Conservation (phyloP, 2,888 invertebrate species). For the Clivina fossor region DNA sequence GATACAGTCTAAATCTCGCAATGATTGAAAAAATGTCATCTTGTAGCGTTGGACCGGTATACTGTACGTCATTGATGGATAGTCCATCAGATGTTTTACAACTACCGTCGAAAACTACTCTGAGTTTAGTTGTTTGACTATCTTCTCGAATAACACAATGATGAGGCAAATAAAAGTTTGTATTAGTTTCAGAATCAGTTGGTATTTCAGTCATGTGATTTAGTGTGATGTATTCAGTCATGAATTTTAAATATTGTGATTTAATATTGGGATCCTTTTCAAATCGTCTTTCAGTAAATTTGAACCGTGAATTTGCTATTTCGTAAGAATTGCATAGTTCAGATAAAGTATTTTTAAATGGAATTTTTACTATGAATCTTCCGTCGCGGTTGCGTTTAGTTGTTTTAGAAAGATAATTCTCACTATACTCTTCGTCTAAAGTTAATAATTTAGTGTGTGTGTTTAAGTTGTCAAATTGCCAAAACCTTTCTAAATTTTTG, state of each 20-base stretch:
- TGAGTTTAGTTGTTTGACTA: too few relatives aligned
- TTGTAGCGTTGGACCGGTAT: too few relatives aligned
- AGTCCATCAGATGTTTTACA: too few relatives aligned
- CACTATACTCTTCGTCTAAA: conserved; percentile 33
- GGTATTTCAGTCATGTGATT: conserved; percentile 39
- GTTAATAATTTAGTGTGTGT: conserved; percentile 16
- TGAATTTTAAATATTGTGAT: conserved; percentile 37
- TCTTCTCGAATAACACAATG: too few relatives aligned
- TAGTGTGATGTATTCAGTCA: conserved; percentile 37
- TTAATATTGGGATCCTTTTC: conserved; percentile 31
- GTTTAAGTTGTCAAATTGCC: conserved; percentile 36
- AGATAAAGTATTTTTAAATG: conserved; percentile 31
- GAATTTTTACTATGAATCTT: conserved; percentile 36
- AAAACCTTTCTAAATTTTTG: conserved; percentile 31
- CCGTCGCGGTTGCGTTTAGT: conserved; percentile 25
- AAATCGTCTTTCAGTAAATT: conserved; percentile 36
- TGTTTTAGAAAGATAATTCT: conserved; percentile 37
- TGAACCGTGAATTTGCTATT: conserved; percentile 33
- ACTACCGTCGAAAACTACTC: too few relatives aligned
- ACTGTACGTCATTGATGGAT: too few relatives aligned
- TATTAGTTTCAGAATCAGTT: too few relatives aligned
- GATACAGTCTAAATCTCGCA: too few relatives aligned
- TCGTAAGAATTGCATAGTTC: conserved; percentile 21
- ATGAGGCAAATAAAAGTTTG: too few relatives aligned
- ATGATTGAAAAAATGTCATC: too few relatives aligned